A percentile compares a stretch with the other conserved stretches of the same genome.
Evolutionary conservation across 1,140 invertebrate species (phyloP).

Genomic region (roundworm (Caenorhabditis elegans)): WBcel235 BX284605.5:6608501-6609000

Average conservation of each 20-base stretch:
- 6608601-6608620: too few relatives aligned
- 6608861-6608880: not conserved
- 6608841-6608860: not conserved
- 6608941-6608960: not conserved
- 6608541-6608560: too few relatives aligned
- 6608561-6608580: too few relatives aligned
- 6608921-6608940: not conserved
- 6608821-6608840: not conserved
- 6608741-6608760: not conserved
- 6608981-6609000: not conserved
- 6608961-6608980: not conserved
- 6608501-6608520: too few relatives aligned
- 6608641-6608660: too few relatives aligned
- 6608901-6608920: not conserved
- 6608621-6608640: too few relatives aligned
- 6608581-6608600: too few relatives aligned
- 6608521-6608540: too few relatives aligned
- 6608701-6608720: too few relatives aligned
- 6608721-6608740: too few relatives aligned
- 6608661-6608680: too few relatives aligned
- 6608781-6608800: not conserved
- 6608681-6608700: too few relatives aligned
- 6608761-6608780: not conserved
- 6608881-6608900: not conserved
- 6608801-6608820: not conserved